These are phyloP conservation scores for Zeugodacus cucurbitae DNA, from an alignment of 1,140 invertebrate species.

Conservation along the genomic window DNA sequence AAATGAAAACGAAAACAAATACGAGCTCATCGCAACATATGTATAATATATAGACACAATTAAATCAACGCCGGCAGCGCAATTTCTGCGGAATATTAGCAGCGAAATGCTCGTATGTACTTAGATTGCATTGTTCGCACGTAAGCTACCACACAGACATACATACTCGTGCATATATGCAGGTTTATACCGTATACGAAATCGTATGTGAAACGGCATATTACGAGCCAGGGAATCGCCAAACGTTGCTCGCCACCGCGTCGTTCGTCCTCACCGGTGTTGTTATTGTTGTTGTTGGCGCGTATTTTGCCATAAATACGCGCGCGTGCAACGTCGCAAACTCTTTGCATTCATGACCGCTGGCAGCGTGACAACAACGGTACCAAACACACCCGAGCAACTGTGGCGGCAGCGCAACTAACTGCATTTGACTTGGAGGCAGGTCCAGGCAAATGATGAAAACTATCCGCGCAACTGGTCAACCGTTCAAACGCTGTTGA, in stretches of 20 bases:
- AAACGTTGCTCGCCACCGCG: not conserved
- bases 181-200: not conserved
- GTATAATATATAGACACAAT: not conserved
- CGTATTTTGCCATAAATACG: constrained; percentile 24
- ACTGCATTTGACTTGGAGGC: not conserved
- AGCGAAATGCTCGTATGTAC: not conserved
- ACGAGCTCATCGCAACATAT: too few relatives aligned
- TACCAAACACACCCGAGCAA: not conserved
- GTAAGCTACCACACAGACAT: not conserved
- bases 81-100: not conserved
- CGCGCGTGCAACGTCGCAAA: not conserved
- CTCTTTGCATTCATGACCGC: not conserved
- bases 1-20: not conserved
- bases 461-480: not conserved
- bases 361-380: not conserved
- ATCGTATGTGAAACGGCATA: not conserved
- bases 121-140: too few relatives aligned
- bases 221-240: not conserved
- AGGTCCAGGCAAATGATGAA: not conserved
- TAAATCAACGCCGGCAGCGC: not conserved
- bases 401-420: not conserved
- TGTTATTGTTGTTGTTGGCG: not conserved
- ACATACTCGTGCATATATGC: not conserved
- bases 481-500: not conserved
- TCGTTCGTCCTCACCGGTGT: not conserved